Evolutionary conservation across 37 sponge, comb jelly and placozoan species (phyloP).

Genomic region (Beroe forskalii): DNA sequence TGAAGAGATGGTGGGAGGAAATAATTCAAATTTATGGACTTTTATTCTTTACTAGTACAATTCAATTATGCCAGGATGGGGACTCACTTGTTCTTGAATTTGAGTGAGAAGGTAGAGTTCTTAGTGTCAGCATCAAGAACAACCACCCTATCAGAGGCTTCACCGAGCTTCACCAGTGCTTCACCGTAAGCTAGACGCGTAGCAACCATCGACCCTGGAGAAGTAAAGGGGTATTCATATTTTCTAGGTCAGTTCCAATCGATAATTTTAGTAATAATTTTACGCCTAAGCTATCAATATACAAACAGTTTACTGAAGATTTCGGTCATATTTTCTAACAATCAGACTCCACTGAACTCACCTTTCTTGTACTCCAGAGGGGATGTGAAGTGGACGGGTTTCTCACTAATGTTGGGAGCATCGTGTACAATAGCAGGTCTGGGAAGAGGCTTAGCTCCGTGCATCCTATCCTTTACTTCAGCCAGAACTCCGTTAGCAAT

Average conservation of each 20-base stretch:
- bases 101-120: slow-evolving; percentile 95
- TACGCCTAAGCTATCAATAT: too few relatives aligned
- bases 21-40: too few relatives aligned
- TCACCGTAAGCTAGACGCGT: slow-evolving; percentile 90
- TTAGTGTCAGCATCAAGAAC: slow-evolving; percentile 98
- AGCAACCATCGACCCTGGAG: slow-evolving; percentile 71
- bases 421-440: slow-evolving; percentile 76
- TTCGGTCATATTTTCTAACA: too few relatives aligned
- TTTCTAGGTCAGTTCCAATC: too few relatives aligned
- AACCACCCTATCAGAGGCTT: slow-evolving; percentile 69
- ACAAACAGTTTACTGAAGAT: too few relatives aligned
- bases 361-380: slow-evolving; percentile 91
- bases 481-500: slow-evolving; percentile 70
- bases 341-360: too few relatives aligned
- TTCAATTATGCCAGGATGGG: too few relatives aligned
- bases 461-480: slow-evolving; percentile 73
- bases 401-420: slow-evolving; percentile 71
- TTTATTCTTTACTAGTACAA: too few relatives aligned
- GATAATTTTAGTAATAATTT: too few relatives aligned
- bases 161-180: slow-evolving; percentile 90
- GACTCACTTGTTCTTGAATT: slow-evolving; percentile 84
- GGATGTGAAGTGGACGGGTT: slow-evolving; percentile 71
- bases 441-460: slow-evolving; percentile 70
- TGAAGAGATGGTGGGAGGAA: background rate
- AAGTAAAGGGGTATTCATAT: background rate